Base-by-base conservation (phyloP, 2,888 invertebrate genomes). In the Tetropium fuscum region DNA sequence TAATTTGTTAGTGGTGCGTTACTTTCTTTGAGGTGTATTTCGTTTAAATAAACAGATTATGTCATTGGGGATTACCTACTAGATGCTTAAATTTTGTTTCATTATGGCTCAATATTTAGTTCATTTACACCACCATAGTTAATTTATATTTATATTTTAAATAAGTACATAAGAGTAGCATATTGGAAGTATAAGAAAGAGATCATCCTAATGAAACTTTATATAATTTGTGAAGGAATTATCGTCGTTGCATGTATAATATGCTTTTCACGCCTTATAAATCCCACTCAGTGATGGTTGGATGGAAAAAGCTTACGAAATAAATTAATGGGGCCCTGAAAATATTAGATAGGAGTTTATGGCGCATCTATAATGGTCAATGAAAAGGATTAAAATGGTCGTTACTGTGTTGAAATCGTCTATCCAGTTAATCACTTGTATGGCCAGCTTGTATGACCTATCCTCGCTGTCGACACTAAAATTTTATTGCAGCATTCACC, bases 331-430 rank as follows among this genome's bases (percentile, higher is more conserved):
- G 40, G 49, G 36, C 53, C 53, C 58, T 63, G 63, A 47, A 59
- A 51, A 56, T 45, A 43, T 36, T 51, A 53, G 63, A 63, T 63
- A 59, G 48, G 56, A 56, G 53, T 63, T 56, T 48, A 48, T 36
- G 22, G 18, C 36, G 15, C 15, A 15, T 36, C 41, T 20, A 22
- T 41, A 22, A 57, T 57, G 48, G 49, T 47, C 55, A 43, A 58
- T 53, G 53, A 51, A 62, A 53, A 49, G 36, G 58, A 22, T 22
- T 34, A 48, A 54, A 47, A 44, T 16, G 44, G 44, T 16, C 54
- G 47, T 38, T 45, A 34, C 34, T 13, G 15, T 13, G 55, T 25
- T 41, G 41, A 53, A 60, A 60, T 60, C 56, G 53, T 53, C 59
- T 27, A 44, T 60, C 45, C 16, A 41, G 38, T 56, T 56, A 56